These are phyloP conservation scores for Parapsyche elsis DNA, from an alignment of 1,140 invertebrate species.

Conservation along the genomic window DNA sequence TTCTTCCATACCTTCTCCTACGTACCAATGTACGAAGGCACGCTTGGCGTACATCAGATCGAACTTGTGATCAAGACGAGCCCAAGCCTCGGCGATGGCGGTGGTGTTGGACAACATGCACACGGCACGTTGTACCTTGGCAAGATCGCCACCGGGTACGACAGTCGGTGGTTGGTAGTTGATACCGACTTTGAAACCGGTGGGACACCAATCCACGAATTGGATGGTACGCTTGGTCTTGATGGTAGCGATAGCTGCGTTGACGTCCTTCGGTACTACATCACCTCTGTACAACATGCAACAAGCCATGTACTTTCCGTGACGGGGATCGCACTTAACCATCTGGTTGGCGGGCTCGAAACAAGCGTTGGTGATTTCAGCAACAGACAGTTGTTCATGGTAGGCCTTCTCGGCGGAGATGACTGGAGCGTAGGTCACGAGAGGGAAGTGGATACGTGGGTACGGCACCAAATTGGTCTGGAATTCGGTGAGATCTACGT, in stretches of 20 bases:
- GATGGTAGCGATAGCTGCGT: conserved; percentile 86
- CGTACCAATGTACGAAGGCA: conserved; percentile 89
- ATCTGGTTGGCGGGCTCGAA: conserved; percentile 92
- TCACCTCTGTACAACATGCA: conserved; percentile 83
- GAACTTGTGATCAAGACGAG: conserved; percentile 83
- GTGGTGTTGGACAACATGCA: conserved; percentile 87
- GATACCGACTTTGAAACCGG: conserved; percentile 86
- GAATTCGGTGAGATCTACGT: conserved; percentile 91
- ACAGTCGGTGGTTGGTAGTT: conserved; percentile 86
- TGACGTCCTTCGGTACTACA: conserved; percentile 83
- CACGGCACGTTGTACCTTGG: conserved; percentile 76
- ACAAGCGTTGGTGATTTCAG: conserved; percentile 90
- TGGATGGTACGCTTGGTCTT: conserved; percentile 87
- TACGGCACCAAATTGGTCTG: conserved; percentile 90
- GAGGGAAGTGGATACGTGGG: conserved; percentile 85
- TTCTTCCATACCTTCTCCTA: conserved; percentile 89
- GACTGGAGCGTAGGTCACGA: conserved; percentile 87
- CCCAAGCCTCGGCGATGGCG: conserved; percentile 84
- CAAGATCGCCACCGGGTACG: conserved; percentile 84
- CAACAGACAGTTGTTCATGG: conserved; percentile 84
- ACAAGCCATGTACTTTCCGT: conserved; percentile 93
- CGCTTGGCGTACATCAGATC: conserved; percentile 86
- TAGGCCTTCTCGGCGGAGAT: conserved; percentile 89
- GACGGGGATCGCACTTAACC: conserved; percentile 92
- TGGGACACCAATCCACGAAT: conserved; percentile 93